phyloP scores from a whole-genome alignment of 2,797 vertebrate genomes.

The Loriculus beryllinus region DNA sequence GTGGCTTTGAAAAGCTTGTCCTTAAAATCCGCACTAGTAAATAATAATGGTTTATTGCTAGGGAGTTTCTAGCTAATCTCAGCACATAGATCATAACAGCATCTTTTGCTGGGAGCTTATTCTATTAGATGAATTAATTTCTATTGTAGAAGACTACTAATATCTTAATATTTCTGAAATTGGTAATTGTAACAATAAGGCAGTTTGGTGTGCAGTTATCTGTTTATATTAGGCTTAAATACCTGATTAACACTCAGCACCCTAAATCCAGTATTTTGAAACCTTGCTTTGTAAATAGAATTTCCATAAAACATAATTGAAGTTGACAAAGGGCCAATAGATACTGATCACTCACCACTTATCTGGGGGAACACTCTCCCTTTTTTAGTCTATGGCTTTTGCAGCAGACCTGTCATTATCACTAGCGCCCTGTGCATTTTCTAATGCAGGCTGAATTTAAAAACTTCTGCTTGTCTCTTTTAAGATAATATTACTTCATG shows the following conservation, averaged over 20 bases:
- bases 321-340: background rate
- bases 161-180: background rate
- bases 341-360: background rate
- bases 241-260: background rate
- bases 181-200: background rate
- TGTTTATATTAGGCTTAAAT: background rate
- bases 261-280: background rate
- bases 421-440: background rate
- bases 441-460: background rate
- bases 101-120: background rate
- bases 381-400: background rate
- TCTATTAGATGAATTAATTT: background rate
- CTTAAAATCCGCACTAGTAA: slow-evolving; percentile 17
- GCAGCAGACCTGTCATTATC: background rate
- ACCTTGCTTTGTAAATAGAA: background rate
- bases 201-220: background rate
- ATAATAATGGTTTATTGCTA: background rate
- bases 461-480: background rate
- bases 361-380: background rate
- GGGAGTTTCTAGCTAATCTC: background rate
- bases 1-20: slow-evolving; percentile 36
- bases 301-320: background rate
- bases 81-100: background rate
- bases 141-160: background rate
- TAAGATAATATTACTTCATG: background rate